These are phyloP conservation scores for Listrodromus nycthemerus DNA, from an alignment of 2,888 invertebrate genomes.

Conservation along the genomic window DNA sequence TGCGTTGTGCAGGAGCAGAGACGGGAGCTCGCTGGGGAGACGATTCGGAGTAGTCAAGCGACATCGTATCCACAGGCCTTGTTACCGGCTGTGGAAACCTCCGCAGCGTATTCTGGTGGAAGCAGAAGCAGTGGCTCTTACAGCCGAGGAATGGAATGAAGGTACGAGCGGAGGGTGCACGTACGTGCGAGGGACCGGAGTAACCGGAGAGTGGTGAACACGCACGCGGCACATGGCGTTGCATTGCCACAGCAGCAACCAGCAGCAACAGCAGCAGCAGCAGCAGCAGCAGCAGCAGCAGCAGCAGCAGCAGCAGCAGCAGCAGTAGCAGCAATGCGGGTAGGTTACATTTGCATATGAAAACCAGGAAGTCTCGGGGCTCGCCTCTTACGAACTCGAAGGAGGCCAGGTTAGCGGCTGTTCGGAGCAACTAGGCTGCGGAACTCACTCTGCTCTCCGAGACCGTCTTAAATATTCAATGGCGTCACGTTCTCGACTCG, in stretches of 20 bases:
- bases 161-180: conserved; percentile 39
- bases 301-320: conserved; percentile 35
- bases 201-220: conserved; percentile 64
- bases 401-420: conserved; percentile 76
- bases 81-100: conserved; percentile 49
- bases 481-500: conserved; percentile 81
- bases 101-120: conserved; percentile 40
- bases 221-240: conserved; percentile 73
- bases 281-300: conserved; percentile 42
- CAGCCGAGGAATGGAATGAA: conserved; percentile 42
- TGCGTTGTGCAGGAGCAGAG: conserved; percentile 22
- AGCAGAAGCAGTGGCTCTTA: conserved; percentile 54
- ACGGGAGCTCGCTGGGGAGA: conserved; percentile 28
- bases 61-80: conserved; percentile 39
- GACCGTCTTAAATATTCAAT: conserved; percentile 83
- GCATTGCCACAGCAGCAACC: conserved; percentile 67
- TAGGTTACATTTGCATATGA: conserved; percentile 82
- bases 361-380: conserved; percentile 82
- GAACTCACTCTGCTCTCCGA: conserved; percentile 66
- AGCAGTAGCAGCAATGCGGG: conserved; percentile 50
- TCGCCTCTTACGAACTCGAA: conserved; percentile 80
- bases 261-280: conserved; percentile 23
- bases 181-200: conserved; percentile 40
- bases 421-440: conserved; percentile 69
- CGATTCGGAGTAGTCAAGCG: conserved; percentile 51